Evolutionary conservation across 2,797 vertebrate genomes (phyloP).

Genomic region (Fistularia tabacaria): DNA sequence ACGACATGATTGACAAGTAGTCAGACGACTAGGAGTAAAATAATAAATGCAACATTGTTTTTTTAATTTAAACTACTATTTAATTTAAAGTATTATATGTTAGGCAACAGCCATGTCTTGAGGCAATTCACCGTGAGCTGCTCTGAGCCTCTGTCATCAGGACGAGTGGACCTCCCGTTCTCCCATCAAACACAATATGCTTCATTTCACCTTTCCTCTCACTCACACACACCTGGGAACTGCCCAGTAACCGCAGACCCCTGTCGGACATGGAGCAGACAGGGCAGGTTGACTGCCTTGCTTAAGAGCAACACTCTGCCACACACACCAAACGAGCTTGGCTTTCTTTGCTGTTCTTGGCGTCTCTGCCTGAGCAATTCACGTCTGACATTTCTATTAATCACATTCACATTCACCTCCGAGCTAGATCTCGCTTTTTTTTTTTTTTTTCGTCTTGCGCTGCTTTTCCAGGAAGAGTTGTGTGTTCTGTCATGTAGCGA

Average conservation of each 20-base stretch:
- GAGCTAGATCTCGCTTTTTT: slow-evolving; percentile 12
- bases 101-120: too few species aligned
- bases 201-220: slow-evolving; percentile 19
- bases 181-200: slow-evolving; percentile 23
- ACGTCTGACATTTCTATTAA: slow-evolving; percentile 36
- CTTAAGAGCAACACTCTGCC: slow-evolving; percentile 21
- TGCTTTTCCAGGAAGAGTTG: slow-evolving; percentile 50
- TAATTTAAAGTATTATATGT: too few species aligned
- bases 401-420: slow-evolving; percentile 20
- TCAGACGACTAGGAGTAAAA: too few species aligned
- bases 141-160: slow-evolving; percentile 9
- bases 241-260: slow-evolving; percentile 28
- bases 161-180: slow-evolving; percentile 17
- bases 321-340: background rate
- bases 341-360: slow-evolving; percentile 31
- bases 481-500: slow-evolving; percentile 24
- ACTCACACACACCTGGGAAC: slow-evolving; percentile 29
- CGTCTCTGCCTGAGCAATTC: slow-evolving; percentile 7
- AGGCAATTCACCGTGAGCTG: too few species aligned
- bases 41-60: too few species aligned
- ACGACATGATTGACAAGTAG: too few species aligned
- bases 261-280: slow-evolving; percentile 6
- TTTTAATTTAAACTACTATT: too few species aligned
- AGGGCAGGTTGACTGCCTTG: slow-evolving; percentile 25
- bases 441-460: slow-evolving; percentile 1